Conservation (phyloP, 53 echinoderm and acorn worm genomes). For the Echinometra lucunter region DNA sequence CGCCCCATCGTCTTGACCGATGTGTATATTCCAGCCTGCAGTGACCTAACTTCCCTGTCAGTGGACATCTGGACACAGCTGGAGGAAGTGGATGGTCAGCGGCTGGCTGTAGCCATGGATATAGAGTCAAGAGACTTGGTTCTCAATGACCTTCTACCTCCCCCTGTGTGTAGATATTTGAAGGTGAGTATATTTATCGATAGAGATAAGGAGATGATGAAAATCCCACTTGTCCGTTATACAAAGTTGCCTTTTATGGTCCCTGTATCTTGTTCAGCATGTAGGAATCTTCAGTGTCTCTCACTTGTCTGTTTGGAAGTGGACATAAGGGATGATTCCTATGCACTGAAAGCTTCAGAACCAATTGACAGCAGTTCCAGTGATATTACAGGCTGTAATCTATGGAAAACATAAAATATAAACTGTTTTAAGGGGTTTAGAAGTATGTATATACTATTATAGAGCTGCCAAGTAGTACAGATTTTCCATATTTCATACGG, state of each 20-base stretch:
- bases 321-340: background rate
- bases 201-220: too few relatives aligned
- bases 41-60: conserved; percentile 91
- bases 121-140: conserved; percentile 87
- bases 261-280: background rate
- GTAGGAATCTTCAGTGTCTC: background rate
- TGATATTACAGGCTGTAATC: too few relatives aligned
- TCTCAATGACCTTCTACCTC: conserved; percentile 94
- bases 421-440: too few relatives aligned
- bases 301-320: background rate
- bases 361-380: too few relatives aligned
- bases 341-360: background rate
- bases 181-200: conserved; percentile 80
- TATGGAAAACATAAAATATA: too few relatives aligned
- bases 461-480: too few relatives aligned
- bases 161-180: conserved; percentile 91
- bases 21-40: conserved; percentile 95
- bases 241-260: too few relatives aligned
- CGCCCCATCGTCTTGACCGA: conserved; percentile 92
- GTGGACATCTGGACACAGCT: conserved; percentile 96
- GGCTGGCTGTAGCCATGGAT: conserved; percentile 95
- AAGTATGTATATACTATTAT: too few relatives aligned
- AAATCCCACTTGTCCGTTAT: too few relatives aligned
- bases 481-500: too few relatives aligned
- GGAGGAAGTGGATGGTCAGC: conserved; percentile 92